These are phyloP conservation scores for Ruditapes philippinarum DNA, from an alignment of 1,140 invertebrate species.

Conservation along the genomic window DNA sequence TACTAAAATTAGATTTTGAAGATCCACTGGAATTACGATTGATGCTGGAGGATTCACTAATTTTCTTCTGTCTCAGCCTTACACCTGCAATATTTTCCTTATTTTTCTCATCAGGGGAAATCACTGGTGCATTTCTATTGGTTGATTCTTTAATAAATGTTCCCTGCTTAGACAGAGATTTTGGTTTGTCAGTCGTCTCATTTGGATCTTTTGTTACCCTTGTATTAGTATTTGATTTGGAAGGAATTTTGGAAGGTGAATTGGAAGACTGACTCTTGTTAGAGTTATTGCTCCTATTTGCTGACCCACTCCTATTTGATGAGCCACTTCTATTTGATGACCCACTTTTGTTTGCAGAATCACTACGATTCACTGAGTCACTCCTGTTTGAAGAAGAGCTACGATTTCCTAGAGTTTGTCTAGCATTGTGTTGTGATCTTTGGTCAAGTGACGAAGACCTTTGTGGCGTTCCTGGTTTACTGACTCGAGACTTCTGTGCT, in stretches of 20 bases:
- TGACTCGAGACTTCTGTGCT: conserved; percentile 39
- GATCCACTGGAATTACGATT: conserved; percentile 63
- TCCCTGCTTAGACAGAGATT: conserved; percentile 90
- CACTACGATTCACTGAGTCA: conserved; percentile 34
- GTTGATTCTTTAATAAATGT: conserved; percentile 94
- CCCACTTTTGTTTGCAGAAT: neutral
- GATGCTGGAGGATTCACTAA: conserved; percentile 10
- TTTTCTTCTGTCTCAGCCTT: conserved; percentile 32
- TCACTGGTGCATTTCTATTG: conserved; percentile 72
- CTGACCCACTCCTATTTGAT: conserved; percentile 39
- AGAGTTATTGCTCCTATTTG: conserved; percentile 1
- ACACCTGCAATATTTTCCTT: conserved; percentile 51
- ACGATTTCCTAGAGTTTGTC: neutral
- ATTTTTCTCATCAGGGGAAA: conserved; percentile 67
- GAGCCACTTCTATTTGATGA: conserved; percentile 55
- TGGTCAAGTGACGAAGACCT: conserved; percentile 40
- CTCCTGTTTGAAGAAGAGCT: neutral
- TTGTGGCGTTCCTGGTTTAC: conserved; percentile 63
- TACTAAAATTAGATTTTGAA: conserved; percentile 50
- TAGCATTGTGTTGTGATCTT: neutral
- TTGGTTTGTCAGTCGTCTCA: conserved; percentile 71
- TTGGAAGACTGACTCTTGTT: conserved; percentile 16
- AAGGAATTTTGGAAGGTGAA: conserved; percentile 33
- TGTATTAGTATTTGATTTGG: neutral
- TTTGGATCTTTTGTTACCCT: neutral